Base-by-base conservation (phyloP, 2,888 invertebrate genomes). In the Agonopterix heracliana region DNA sequence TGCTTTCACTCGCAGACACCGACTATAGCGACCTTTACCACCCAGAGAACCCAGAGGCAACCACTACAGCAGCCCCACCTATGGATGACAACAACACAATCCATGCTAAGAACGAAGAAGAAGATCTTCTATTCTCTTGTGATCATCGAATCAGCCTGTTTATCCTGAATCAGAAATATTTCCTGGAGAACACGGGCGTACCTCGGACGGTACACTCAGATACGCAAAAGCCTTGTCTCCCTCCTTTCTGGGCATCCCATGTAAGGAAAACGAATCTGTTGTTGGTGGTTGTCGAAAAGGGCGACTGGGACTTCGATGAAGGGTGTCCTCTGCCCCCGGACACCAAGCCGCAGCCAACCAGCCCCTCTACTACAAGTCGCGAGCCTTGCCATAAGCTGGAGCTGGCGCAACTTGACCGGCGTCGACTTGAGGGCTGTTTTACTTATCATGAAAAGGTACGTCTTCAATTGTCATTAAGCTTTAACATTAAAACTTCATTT, bases 241-340 rank as follows among this genome's bases (percentile, higher is more conserved):
- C 86, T 0, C 71, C 83, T 2, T 95, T 93, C 72, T 93, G 92
- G 76, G 91, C 94, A 1, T 91, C 94, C 57, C 90, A 92, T 66
- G 92, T 96, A 38, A 91, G 92, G 0, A 91, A 93, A 64, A 95
- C 95, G 14, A 96, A 96, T 82, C 82, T 96, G 51, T 68, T 96
- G 35, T 78, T 96, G 54, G 90, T 96, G 44, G 93, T 95, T 10
- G 91, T 96, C 3, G 90, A 94, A 64, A 85, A 62, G 2, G 68
- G 71, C 1, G 62, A 69, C 1, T 67, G 60, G 50, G 55, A 57
- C 8, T 76, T 70, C 34, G 50, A 54, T 2, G 51, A 51, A 1
- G 58, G 68, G 8, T 84, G 84, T 78, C 78, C 56, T 14, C 69
- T 92, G 47, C 87, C 96, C 46, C 89, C 94, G 10, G 90, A 94